Evolutionary conservation across 2,888 invertebrate species (phyloP), one percentile per base, ranked within the genome.

Genomic region (Allacma fusca): DNA sequence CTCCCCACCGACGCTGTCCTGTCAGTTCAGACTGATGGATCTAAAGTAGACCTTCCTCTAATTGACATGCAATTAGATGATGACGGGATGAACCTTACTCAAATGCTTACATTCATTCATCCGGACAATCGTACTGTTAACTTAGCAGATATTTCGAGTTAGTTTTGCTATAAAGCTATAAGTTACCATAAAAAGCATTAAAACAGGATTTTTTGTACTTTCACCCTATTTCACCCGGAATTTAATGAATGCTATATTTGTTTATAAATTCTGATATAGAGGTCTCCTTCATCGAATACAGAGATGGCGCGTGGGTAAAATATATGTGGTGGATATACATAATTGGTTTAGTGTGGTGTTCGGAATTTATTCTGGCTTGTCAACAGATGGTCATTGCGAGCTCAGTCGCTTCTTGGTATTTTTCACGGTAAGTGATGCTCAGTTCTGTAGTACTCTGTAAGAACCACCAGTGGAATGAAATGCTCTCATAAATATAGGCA

Each of bases 271-370:
- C 43, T 26, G 21, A n/a, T 69, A 21, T n/a, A 91, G 91, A 89
- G 79, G 89, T 91, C 81, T 89, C 89, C 7, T 88, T 92, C 70
- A 89, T 95, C 75, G 91, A 94, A 86, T 95, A 93, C 85, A 88
- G 90, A 16, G 92, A 93, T 85, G 91, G 92, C 0, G 89, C 91
- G 83, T 93, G 94, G 92, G 91, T 95, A 44, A 92, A 93, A 85
- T 94, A 95, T 84, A 94, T 97, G 93, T 95, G 97, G 93, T 96
- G 96, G 95, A 91, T 96, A 84, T 95, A 96, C 86, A 89, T 95
- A 23, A 90, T 97, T 72, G 97, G 95, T 62, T 89, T 97, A 26
- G 91, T 98, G 81, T 98, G 97, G 97, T 92, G 93, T 16, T 92
- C 94, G 29, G 97, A 98, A 88, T 97, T 97, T 86, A 95, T 97